phyloP scores from a whole-genome alignment of 1,140 invertebrate species.

The Vanessa atalanta region DNA sequence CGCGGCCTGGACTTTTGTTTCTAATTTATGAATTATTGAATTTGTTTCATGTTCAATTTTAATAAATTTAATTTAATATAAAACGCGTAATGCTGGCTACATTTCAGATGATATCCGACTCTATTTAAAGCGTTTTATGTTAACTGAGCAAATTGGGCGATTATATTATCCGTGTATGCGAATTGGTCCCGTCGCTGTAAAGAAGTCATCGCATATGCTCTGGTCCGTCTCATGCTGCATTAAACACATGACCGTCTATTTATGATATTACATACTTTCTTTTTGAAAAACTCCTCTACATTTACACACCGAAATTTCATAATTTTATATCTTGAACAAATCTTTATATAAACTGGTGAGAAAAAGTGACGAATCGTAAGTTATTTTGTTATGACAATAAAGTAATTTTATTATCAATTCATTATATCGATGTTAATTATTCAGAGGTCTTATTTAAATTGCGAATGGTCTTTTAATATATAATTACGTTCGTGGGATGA shows the following conservation, averaged over 20 bases:
- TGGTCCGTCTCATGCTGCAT: neutral
- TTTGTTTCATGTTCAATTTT: neutral
- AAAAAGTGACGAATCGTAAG: conserved; percentile 2
- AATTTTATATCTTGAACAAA: neutral
- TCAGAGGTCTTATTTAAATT: neutral
- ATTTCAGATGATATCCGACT: conserved; percentile 2
- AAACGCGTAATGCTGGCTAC: neutral
- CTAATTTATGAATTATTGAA: neutral
- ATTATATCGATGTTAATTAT: neutral
- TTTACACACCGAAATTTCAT: conserved; percentile 22
- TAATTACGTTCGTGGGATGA: conserved; percentile 6
- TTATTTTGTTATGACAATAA: neutral
- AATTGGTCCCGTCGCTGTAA: conserved; percentile 45
- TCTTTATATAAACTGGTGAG: neutral
- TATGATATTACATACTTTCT: neutral
- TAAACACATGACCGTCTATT: neutral
- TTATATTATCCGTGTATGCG: conserved; percentile 21
- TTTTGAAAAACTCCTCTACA: conserved; percentile 23
- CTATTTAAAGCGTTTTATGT: conserved; percentile 35
- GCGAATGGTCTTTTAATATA: neutral
- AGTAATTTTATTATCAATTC: neutral
- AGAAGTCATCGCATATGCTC: conserved; percentile 24
- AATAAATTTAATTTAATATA: neutral
- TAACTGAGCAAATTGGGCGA: conserved; percentile 26
- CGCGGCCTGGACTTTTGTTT: too few relatives aligned